Evolutionary conservation across 1,140 invertebrate genomes (phyloP).

Genomic region (Brachionus paranguensis): DNA sequence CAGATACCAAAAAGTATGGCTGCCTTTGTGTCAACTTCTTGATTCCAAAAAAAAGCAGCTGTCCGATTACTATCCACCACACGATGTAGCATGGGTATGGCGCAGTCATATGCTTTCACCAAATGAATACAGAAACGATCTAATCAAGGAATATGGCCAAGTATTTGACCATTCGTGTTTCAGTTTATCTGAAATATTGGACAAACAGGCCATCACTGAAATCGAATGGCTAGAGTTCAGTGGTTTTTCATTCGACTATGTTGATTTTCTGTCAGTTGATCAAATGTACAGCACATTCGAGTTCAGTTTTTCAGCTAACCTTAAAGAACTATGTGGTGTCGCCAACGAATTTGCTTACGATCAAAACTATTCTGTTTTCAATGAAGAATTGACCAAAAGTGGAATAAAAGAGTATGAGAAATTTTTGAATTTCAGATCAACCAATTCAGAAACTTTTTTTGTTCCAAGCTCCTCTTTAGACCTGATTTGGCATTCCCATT

Average conservation of each 20-base stretch:
- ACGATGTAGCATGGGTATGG: not conserved
- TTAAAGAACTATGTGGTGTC: not conserved
- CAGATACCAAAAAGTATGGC: not conserved
- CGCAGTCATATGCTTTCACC: not conserved
- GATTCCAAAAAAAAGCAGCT: not conserved
- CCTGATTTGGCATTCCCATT: not conserved
- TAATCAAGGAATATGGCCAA: not conserved
- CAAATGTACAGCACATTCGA: not conserved
- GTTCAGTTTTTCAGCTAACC: not conserved
- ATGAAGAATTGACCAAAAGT: not conserved
- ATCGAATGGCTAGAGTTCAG: not conserved
- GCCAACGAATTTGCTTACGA: not conserved
- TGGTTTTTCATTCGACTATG: not conserved
- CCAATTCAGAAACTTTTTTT: not conserved
- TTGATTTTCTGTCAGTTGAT: not conserved
- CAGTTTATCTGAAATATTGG: not conserved
- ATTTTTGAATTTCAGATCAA: not conserved
- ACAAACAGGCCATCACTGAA: not conserved
- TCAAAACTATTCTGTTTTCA: not conserved
- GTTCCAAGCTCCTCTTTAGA: not conserved
- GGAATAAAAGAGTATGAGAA: not conserved
- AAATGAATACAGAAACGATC: not conserved
- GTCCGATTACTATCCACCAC: not conserved
- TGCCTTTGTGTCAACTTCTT: not conserved
- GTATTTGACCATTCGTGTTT: not conserved